These are phyloP conservation scores for Botia almorhae DNA, from an alignment of 2,797 vertebrate genomes.

Conservation along the genomic window DNA sequence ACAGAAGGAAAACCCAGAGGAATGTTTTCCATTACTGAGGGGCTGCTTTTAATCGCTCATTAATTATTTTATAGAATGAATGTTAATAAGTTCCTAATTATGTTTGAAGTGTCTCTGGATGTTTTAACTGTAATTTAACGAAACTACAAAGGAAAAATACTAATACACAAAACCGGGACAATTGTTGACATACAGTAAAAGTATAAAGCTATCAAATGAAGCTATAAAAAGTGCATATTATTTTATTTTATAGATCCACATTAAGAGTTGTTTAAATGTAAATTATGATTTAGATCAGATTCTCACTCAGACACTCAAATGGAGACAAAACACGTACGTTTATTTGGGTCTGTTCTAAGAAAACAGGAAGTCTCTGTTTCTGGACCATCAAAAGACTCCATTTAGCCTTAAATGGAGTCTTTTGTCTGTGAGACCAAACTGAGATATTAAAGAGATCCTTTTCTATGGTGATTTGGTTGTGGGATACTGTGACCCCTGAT, in stretches of 20 bases:
- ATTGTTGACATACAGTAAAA: neutral
- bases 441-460: neutral
- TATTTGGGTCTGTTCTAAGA: neutral
- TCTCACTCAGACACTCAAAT: too few relatives aligned
- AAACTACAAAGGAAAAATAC: neutral
- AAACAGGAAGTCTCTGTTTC: neutral
- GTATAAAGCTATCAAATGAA: neutral
- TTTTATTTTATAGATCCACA: neutral
- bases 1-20: neutral
- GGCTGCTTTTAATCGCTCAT: too few relatives aligned
- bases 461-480: constrained; percentile 19
- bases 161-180: neutral
- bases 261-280: neutral
- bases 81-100: neutral
- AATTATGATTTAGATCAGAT: too few relatives aligned
- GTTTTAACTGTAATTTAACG: too few relatives aligned
- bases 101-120: neutral
- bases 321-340: too few relatives aligned
- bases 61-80: neutral
- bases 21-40: neutral
- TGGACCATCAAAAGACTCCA: neutral
- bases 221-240: neutral
- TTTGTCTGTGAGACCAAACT: neutral
- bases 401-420: neutral
- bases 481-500: constrained; percentile 47